A percentile compares a stretch with the other conserved stretches of the same genome.
Evolutionary conservation across 2,888 invertebrate genomes (phyloP).

Genomic region (Epiblema foenella): DNA sequence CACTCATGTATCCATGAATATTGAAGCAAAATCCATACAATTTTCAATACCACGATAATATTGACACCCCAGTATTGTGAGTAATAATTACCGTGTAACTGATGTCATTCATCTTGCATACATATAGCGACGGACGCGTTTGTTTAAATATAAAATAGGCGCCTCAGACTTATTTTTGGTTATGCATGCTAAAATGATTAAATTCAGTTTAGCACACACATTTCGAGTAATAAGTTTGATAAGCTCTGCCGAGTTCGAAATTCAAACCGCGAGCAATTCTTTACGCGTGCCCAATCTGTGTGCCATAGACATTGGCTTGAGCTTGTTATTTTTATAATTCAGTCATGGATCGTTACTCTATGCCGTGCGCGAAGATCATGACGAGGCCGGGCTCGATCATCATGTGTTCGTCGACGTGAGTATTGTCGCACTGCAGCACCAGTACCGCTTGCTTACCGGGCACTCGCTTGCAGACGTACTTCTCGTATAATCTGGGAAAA

Average conservation of each 20-base stretch:
- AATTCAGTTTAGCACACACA: conserved; percentile 1
- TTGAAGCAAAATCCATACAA: too few species aligned
- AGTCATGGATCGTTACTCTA: conserved; percentile 84
- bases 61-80: too few species aligned
- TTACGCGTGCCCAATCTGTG: background rate
- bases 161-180: background rate
- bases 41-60: too few species aligned
- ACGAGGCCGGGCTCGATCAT: conserved; percentile 98
- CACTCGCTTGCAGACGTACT: conserved; percentile 96
- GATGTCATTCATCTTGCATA: background rate
- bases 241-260: background rate
- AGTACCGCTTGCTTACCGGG: conserved; percentile 98
- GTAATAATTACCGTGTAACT: too few species aligned
- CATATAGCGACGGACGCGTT: background rate
- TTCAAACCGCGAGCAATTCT: background rate
- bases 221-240: background rate
- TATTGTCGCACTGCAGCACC: conserved; percentile 97
- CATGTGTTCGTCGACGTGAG: conserved; percentile 97
- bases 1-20: too few species aligned
- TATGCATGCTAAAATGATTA: background rate
- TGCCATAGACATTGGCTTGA: conserved; percentile 35
- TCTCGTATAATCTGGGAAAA: conserved; percentile 89
- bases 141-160: background rate
- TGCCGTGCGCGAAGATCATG: conserved; percentile 99
- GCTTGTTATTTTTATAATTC: conserved; percentile 7